Base-by-base conservation (phyloP, 2,888 invertebrate genomes). In the Arrhopalites spinosus region DNA sequence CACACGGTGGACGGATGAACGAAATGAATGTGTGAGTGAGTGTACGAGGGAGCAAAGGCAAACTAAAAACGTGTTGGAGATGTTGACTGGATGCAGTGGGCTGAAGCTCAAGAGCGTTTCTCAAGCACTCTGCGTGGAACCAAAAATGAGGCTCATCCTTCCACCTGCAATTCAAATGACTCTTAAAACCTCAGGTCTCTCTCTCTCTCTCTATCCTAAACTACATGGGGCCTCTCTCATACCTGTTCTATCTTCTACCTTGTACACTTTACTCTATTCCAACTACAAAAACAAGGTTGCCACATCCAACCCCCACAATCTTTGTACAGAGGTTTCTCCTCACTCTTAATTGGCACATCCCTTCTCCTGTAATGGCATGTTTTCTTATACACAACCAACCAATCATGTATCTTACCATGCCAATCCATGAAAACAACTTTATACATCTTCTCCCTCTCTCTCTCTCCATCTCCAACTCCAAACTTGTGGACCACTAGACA, bases 341-440 rank as follows among this genome's bases (percentile, higher is more conserved):
- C 17, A 20, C n/a, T 5, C 20, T 23, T 50, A 15, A n/a, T 70
- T 50, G 67, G 74, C 47, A 27, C 74, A 56, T 53, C 74, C 74
- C 74, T 74, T 74, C 74, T 67, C 53, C 74, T 67, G 67, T 74
- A 74, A 66, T 74, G 74, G 74, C 53, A 74, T 66, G 66, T 74
- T 74, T 74, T 56, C 29, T 27, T 74, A 74, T 66, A 50, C 20
- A 11, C 20, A 66, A 50, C 20, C 70, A 69, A 53, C 75, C 75
- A 75, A 75, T 75, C 75, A 75, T 63, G 50, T 47, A 53, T 75
- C 43, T 70, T 30, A 3, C 67, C 74, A 70, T 75, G 47, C 75
- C 70, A 47, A 74, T 69, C 69, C 74, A 68, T 59, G 69, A 56
- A 74, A 74, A 68, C 74, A 61, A 74, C 69, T 23, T 74, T 61